Conservation (phyloP, 1,140 invertebrate species). For the Dreissena rostriformis region DNA sequence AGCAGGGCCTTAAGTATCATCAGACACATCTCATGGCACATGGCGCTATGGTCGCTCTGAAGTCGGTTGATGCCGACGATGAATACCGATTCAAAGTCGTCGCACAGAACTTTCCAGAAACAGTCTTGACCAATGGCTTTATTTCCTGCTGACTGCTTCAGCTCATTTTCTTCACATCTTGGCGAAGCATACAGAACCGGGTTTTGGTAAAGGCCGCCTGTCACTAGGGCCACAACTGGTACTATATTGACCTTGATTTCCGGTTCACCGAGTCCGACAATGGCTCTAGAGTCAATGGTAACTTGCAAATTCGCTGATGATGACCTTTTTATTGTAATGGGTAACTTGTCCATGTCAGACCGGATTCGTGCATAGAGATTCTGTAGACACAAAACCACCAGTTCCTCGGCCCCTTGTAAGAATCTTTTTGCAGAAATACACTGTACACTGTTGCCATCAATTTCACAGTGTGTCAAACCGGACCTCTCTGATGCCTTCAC, state of each 20-base stretch:
- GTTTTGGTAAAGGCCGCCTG: slow-evolving; percentile 59
- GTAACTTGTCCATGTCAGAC: slow-evolving; percentile 67
- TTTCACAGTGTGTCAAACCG: slow-evolving; percentile 39
- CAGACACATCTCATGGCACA: slow-evolving; percentile 66
- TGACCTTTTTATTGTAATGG: slow-evolving; percentile 68
- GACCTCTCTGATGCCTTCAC: slow-evolving; percentile 33
- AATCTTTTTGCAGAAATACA: slow-evolving; percentile 64
- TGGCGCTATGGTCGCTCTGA: slow-evolving; percentile 54
- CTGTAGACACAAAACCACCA: slow-evolving; percentile 66
- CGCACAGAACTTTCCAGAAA: slow-evolving; percentile 65
- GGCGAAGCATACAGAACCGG: slow-evolving; percentile 47
- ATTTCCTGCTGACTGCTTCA: slow-evolving; percentile 3
- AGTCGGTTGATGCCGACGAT: slow-evolving; percentile 54
- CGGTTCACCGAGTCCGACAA: slow-evolving; percentile 66
- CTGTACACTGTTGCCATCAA: neutral
- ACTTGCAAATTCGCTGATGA: slow-evolving; percentile 60
- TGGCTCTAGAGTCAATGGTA: slow-evolving; percentile 66
- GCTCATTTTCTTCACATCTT: slow-evolving; percentile 3
- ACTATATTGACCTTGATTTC: slow-evolving; percentile 69
- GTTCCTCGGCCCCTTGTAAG: slow-evolving; percentile 47
- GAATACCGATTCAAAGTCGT: slow-evolving; percentile 62
- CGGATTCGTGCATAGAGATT: slow-evolving; percentile 66
- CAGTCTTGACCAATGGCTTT: slow-evolving; percentile 37
- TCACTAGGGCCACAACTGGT: slow-evolving; percentile 66
- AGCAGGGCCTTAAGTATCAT: slow-evolving; percentile 71